These are phyloP conservation scores for Notiomystis cincta DNA, from an alignment of 2,113 vertebrate genomes.

Conservation along the genomic window DNA sequence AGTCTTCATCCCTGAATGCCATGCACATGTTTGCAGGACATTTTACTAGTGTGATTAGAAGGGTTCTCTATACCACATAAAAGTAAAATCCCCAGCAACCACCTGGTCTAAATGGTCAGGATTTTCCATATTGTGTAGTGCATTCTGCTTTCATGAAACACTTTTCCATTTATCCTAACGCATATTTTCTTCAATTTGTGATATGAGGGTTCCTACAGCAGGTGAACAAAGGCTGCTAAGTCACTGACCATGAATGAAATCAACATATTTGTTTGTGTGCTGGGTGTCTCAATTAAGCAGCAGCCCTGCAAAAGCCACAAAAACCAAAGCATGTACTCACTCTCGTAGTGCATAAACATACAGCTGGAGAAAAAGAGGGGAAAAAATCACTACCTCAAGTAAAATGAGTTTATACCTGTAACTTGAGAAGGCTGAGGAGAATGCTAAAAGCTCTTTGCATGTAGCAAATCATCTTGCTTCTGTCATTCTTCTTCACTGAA, in stretches of 20 bases:
- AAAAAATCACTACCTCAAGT: background rate
- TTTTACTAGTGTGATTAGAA: background rate
- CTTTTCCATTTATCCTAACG: background rate
- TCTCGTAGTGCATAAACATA: background rate
- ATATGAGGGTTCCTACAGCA: background rate
- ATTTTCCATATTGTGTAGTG: background rate
- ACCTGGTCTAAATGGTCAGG: background rate
- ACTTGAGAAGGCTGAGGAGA: background rate
- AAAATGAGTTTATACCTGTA: background rate
- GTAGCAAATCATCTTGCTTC: background rate
- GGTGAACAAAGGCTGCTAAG: background rate
- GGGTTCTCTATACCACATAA: background rate
- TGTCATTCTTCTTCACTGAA: background rate
- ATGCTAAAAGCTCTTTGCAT: background rate
- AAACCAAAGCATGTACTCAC: rapidly evolving
- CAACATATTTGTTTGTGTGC: background rate
- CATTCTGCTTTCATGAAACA: background rate
- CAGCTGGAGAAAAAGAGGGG: background rate
- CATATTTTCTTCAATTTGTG: background rate
- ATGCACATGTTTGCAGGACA: background rate
- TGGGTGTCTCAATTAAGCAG: background rate
- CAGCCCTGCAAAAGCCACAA: background rate
- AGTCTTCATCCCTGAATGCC: background rate
- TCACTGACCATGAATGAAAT: background rate
- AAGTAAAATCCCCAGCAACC: background rate